Percentiles rank a stretch among this genome's conserved stretches.
Conservation (phyloP, 2,113 vertebrate species). For the Thryonomys swinderianus region DNA sequence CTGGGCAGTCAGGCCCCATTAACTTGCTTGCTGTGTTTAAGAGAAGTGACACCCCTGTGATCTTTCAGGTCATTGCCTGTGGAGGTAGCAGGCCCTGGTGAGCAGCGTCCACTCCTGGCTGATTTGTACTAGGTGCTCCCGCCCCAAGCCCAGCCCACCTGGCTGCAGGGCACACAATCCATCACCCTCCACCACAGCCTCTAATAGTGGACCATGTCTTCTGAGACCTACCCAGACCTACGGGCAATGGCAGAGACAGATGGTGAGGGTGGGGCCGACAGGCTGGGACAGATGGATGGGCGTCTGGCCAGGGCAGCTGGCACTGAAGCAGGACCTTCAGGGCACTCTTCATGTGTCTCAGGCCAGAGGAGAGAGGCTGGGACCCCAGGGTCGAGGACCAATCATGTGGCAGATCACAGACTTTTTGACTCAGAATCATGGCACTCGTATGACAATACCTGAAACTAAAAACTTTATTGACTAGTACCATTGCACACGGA, state of each 20-base stretch:
- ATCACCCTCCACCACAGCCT: conserved; percentile 48
- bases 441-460: neutral
- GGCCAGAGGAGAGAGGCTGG: conserved; percentile 40
- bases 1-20: neutral
- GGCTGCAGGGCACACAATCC: conserved; percentile 17
- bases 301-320: conserved; percentile 49
- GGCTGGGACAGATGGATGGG: conserved; percentile 67
- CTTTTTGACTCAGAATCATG: conserved; percentile 14
- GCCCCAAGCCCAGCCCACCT: neutral
- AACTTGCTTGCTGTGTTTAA: conserved; percentile 51
- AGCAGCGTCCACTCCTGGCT: conserved; percentile 15
- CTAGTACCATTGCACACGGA: neutral
- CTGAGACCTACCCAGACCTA: conserved; percentile 44
- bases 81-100: conserved; percentile 59
- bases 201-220: conserved; percentile 47
- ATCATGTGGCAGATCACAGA: conserved; percentile 49
- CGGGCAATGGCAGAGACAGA: conserved; percentile 63
- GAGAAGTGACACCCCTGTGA: conserved; percentile 64
- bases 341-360: neutral
- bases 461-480: conserved; percentile 15
- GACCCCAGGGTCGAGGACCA: neutral
- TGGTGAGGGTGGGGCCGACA: conserved; percentile 35
- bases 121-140: conserved; percentile 5
- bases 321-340: conserved; percentile 9
- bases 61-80: conserved; percentile 54